Percentiles rank a stretch among this genome's conserved stretches.
Conservation (phyloP, 2,797 vertebrate genomes). For the Arrhamphus sclerolepis region DNA sequence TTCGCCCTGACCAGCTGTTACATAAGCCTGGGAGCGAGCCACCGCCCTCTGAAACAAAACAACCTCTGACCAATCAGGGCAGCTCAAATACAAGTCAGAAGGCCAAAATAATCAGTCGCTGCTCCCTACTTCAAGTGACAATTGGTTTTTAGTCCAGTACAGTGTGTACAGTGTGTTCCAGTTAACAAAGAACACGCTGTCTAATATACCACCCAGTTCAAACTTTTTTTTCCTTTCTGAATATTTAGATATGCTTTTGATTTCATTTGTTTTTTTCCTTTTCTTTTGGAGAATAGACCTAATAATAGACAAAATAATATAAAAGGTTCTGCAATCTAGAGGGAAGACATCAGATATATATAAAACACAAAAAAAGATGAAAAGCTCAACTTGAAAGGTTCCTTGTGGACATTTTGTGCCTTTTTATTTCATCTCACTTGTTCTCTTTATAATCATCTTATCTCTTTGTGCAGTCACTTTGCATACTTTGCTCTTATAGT, state of each 20-base stretch:
- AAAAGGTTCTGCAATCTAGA: too few relatives aligned
- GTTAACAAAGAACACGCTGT: too few relatives aligned
- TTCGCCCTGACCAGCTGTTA: conserved; percentile 54
- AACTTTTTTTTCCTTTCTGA: too few relatives aligned
- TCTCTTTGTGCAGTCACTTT: background rate
- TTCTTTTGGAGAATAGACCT: too few relatives aligned
- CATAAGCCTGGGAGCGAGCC: conserved; percentile 56
- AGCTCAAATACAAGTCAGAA: conserved; percentile 14
- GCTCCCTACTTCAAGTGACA: background rate
- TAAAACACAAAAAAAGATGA: background rate
- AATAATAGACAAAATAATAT: too few relatives aligned
- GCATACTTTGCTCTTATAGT: background rate
- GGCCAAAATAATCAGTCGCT: conserved; percentile 21
- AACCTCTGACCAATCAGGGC: conserved; percentile 33
- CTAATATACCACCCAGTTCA: background rate
- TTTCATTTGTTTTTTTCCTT: background rate
- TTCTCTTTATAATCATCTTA: too few relatives aligned
- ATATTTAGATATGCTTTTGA: background rate
- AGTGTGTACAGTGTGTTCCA: background rate
- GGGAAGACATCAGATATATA: too few relatives aligned
- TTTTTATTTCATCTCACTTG: background rate
- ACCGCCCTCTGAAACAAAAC: conserved; percentile 60
- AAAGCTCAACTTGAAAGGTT: background rate
- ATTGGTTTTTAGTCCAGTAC: background rate
- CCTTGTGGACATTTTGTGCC: background rate